Percentiles rank a stretch among this genome's conserved stretches.
Conservation (phyloP, 2,113 vertebrate species). For the Podocnemis expansa region DNA sequence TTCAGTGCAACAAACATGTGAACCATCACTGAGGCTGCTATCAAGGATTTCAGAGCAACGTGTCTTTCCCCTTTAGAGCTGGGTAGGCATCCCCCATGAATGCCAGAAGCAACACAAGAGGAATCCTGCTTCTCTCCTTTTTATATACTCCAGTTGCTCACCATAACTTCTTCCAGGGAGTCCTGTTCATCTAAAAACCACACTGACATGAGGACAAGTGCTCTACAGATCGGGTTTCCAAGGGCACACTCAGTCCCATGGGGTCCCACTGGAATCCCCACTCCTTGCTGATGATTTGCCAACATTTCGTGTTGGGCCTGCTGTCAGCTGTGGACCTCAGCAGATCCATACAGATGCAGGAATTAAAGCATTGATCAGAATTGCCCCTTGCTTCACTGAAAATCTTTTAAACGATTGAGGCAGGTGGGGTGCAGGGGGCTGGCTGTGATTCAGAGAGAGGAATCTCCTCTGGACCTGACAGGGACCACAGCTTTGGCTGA, state of each 20-base stretch:
- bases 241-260: neutral
- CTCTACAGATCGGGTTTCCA: neutral
- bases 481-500: neutral
- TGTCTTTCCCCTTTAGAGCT: neutral
- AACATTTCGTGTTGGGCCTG: neutral
- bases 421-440: neutral
- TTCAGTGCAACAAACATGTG: neutral
- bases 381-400: neutral
- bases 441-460: neutral
- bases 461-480: neutral
- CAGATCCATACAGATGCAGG: neutral
- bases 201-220: neutral
- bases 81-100: too few relatives aligned
- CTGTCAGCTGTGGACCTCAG: neutral
- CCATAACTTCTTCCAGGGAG: neutral
- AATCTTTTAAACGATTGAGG: neutral
- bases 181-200: neutral
- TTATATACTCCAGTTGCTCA: neutral
- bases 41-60: neutral
- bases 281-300: neutral
- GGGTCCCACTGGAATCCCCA: neutral
- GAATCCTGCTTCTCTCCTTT: neutral
- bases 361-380: fast-evolving
- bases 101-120: neutral
- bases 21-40: neutral